A percentile compares a stretch with the other conserved stretches of the same genome.
phyloP scores from a whole-genome alignment of 2,888 invertebrate species.

The Eretmocerus hayati region DNA sequence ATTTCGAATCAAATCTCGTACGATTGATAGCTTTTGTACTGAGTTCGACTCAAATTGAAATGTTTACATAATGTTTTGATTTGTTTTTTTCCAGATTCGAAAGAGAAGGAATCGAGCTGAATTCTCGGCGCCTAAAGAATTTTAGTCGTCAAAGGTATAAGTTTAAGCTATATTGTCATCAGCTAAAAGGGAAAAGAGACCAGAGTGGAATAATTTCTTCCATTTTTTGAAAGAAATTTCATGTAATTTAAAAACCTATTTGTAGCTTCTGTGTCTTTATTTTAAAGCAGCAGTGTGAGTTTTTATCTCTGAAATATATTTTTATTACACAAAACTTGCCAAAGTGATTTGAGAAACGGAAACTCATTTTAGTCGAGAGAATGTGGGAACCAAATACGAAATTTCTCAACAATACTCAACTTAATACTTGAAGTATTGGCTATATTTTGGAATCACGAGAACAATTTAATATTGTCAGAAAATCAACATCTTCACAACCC shows the following conservation, averaged over 20 bases:
- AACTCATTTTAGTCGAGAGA: background rate
- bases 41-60: background rate
- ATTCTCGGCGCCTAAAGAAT: constrained; percentile 34
- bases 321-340: constrained; percentile 3
- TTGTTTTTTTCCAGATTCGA: constrained; percentile 53
- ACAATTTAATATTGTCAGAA: too few species aligned
- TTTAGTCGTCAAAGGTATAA: constrained; percentile 1
- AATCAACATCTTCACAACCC: too few species aligned
- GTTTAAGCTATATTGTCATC: constrained; percentile 1
- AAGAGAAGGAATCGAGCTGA: constrained; percentile 65
- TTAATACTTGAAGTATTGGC: background rate
- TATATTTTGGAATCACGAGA: constrained; percentile 3
- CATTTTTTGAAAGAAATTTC: constrained; percentile 3
- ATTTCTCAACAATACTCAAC: constrained; percentile 1
- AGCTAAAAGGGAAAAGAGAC: background rate
- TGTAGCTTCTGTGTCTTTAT: constrained; percentile 5
- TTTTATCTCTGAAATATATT: constrained; percentile 6
- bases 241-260: constrained; percentile 12
- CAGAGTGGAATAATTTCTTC: background rate
- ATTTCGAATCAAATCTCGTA: too few species aligned
- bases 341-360: constrained; percentile 6
- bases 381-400: constrained; percentile 7
- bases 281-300: constrained; percentile 4
- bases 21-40: too few species aligned
- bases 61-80: background rate